Evolutionary conservation across 2,888 invertebrate genomes (phyloP), one percentile per base, ranked within the genome.

Genomic region (Plagodis pulveraria): DNA sequence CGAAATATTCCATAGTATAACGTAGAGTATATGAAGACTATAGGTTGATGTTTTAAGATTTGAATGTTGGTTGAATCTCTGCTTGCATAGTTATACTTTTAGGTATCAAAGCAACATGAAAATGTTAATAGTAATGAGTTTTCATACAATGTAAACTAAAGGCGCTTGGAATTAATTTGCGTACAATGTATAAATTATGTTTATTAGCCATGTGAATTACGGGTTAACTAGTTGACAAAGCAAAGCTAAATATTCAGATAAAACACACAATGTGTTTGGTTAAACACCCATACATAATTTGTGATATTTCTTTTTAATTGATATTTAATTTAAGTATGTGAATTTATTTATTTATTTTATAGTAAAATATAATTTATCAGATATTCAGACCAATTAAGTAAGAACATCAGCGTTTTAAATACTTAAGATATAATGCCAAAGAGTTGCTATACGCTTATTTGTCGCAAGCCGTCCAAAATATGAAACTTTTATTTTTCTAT

Each of bases 1-100:
- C 75, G 74, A 83, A 84, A 83, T 81, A 89, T 90, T 90, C 88
- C 89, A 89, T 90, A 89, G 86, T 72, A 78, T 81, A 86, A 84
- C 74, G 77, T 74, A 79, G 63, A 47, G 46, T 58, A 65, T 74
- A 78, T 78, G 74, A 83, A 67, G 76, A 34, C 81, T 83, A 69
- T 79, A 41, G 35, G 56, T 56, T 60, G 53, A 65, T 70, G 78
- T 66, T 69, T 36, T 58, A 49, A 42, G 50, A 50, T 55, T 33
- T 41, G n/a, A 52, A 61, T 56, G n/a, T 44, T 58, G 36, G 50
- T 50, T 45, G 46, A 61, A 57, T 56, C 52, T 55, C 42, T 43
- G 59, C 55, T 55, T 55, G 50, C 44, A 55, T 47, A 50, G 49
- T 50, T 50, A 53, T 58, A 55, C 50, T 55, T 58, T 59, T 59